Percentiles rank a stretch among this genome's conserved stretches.
These are phyloP conservation scores for rabbit (Oryctolagus cuniculus) DNA, from an alignment of 2,113 vertebrate species.

Conservation along the genomic window mOryCun1.1 NC_091437.1:48287501-48288000, in stretches of 20 bases:
- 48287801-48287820: background rate
- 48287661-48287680: background rate
- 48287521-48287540: conserved; percentile 71
- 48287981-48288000: too few species aligned
- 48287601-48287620: background rate
- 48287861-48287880: too few species aligned
- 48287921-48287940: too few species aligned
- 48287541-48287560: conserved; percentile 77
- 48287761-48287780: background rate
- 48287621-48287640: conserved; percentile 54
- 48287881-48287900: too few species aligned
- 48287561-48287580: conserved; percentile 70
- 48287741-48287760: conserved; percentile 1
- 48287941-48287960: too few species aligned
- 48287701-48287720: background rate
- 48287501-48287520: conserved; percentile 73
- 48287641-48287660: background rate
- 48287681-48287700: conserved; percentile 28
- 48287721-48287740: background rate
- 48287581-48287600: conserved; percentile 56
- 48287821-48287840: too few species aligned
- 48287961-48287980: too few species aligned
- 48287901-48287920: too few species aligned
- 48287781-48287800: background rate
- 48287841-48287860: too few species aligned